Conservation (phyloP, 2,888 invertebrate species). For the Diabrotica balteata region DNA sequence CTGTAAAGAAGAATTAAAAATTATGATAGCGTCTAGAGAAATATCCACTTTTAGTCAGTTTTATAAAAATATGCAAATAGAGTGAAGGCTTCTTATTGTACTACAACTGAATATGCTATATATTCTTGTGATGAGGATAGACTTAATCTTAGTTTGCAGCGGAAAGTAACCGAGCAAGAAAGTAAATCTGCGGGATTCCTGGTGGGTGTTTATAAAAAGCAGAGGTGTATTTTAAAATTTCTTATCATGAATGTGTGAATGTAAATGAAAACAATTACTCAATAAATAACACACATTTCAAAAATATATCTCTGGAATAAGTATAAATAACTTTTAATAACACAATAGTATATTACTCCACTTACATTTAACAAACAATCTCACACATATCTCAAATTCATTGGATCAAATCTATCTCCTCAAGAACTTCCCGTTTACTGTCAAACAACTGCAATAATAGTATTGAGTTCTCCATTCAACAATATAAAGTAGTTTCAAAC, state of each 20-base stretch:
- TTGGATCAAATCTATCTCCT: no score
- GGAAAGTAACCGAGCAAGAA: constrained; percentile 22
- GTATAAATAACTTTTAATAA: no score
- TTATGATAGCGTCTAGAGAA: constrained; percentile 5
- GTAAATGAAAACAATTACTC: neutral
- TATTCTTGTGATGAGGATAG: constrained; percentile 22
- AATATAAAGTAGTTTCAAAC: no score
- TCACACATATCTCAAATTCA: no score
- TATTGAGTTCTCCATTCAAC: no score
- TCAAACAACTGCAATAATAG: no score
- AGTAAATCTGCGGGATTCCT: constrained; percentile 27
- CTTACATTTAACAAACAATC: no score
- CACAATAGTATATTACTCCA: no score
- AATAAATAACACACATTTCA: neutral
- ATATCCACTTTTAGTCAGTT: constrained; percentile 21
- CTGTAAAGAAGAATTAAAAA: constrained; percentile 27
- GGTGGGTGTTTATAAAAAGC: constrained; percentile 21
- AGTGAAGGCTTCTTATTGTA: constrained; percentile 17
- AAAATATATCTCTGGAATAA: no score
- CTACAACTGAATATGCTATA: constrained; percentile 1
- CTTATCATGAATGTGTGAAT: no score
- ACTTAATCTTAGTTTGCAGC: constrained; percentile 26
- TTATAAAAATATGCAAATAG: constrained; percentile 28
- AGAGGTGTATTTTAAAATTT: constrained; percentile 15
- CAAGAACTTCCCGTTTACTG: no score